These are phyloP conservation scores for Calameuta idolon DNA, from an alignment of 2,888 invertebrate genomes.

Conservation along the genomic window DNA sequence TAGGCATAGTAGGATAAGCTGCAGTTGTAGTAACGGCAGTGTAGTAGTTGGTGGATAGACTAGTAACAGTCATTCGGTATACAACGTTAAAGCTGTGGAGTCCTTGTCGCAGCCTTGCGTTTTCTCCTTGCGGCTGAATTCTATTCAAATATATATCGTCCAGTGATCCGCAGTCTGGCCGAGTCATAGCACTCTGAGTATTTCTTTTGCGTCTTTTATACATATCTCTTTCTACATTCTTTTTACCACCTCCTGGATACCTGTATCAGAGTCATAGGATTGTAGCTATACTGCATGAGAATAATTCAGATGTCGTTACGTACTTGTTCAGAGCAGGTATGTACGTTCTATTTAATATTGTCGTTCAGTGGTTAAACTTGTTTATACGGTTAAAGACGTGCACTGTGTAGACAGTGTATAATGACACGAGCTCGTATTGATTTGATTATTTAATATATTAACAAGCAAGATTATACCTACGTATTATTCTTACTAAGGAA, in stretches of 20 bases:
- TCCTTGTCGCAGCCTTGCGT: constrained; percentile 59
- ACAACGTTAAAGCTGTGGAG: constrained; percentile 24
- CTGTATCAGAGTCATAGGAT: neutral
- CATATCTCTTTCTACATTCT: neutral
- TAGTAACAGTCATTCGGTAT: neutral
- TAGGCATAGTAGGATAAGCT: neutral
- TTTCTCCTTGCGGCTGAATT: constrained; percentile 53
- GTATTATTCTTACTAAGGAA: constrained; percentile 4
- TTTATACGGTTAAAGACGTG: neutral
- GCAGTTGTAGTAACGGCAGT: neutral
- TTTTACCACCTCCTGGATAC: neutral
- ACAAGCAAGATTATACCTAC: constrained; percentile 4
- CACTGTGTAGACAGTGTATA: neutral
- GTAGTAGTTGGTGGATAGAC: neutral
- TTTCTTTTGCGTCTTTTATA: neutral
- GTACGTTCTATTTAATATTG: neutral
- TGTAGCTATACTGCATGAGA: neutral
- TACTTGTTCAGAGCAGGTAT: neutral
- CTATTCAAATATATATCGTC: constrained; percentile 45
- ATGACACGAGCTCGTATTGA: neutral
- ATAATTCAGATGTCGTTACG: neutral
- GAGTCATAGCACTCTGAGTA: constrained; percentile 22
- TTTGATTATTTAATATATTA: neutral
- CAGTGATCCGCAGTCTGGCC: neutral
- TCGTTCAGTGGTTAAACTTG: neutral